Evolutionary conservation across 2,797 vertebrate species (phyloP), one percentile per base, ranked within the genome.

Genomic region (Pangasius djambal): DNA sequence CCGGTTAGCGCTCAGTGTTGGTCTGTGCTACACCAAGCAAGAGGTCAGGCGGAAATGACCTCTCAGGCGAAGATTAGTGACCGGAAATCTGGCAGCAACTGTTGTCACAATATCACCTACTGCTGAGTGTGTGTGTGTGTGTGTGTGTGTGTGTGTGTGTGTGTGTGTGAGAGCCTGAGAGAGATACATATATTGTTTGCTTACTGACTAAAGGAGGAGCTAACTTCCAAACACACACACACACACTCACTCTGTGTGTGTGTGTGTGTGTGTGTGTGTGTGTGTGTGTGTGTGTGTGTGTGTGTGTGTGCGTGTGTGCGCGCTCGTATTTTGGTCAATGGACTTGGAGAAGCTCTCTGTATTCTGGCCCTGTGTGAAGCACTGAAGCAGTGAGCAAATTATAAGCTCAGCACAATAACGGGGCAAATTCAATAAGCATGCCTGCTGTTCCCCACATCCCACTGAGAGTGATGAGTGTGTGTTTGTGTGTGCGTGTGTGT

Each of bases 391-490:
- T 55, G 78, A 88, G 88, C 84, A 79, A 90, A 90, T 90, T 90
- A 91, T 90, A 83, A 90, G 90, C 85, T 91, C 88, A 77, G 88
- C 89, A 89, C 91, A 90, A 91, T 91, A 88, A 90, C 74, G 86
- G 88, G 91, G 89, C 86, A 91, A 89, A 91, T 90, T 91, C 87
- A 91, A 91, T 90, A 88, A 89, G 82, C 78, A 34, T 16, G 63
- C 91, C 88, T 81, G 78, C 78, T 81, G 78, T 81, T 81, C 31
- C 25, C 28, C 55, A 34, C 78, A 31, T 59, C 78, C 37, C 55
- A 59, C 52, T 40, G 55, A 59, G 52, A 52, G 50, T 13, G 4
- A 16, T 70, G 67, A 2, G 3, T n/a, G 44, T 77, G 16, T 9
- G 34, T 18, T 1, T 37, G 1, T 74, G 3, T n/a, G 44, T 77